Evolutionary conservation across 2,888 invertebrate genomes (phyloP), one percentile per base, ranked within the genome.

Genomic region (Leptarthrus brevirostris): DNA sequence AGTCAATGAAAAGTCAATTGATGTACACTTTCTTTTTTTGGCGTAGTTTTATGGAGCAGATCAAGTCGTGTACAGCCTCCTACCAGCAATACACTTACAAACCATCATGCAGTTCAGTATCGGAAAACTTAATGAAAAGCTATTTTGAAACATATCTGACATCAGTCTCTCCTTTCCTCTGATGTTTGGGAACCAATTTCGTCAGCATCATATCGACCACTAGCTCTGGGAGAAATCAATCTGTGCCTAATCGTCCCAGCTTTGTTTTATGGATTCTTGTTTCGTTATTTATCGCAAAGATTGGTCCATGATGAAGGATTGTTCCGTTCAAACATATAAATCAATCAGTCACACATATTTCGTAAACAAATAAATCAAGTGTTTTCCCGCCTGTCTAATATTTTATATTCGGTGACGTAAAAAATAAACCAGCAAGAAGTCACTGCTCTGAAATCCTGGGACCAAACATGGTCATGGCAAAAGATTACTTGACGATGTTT

Each of bases 271-370:
- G 61, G 36, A 8, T 36, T 30, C 61, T 61, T 20, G 61, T 36
- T 3, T 30, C 30, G 56, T 61, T 61, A 61, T 61, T 61, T 61
- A 61, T 61, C 36, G 30, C 36, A 12, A 36, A 61, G 40, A 61
- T 61, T 61, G 61, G 61, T 40, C 40, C 61, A 61, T 61, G 40
- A 61, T 40, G 61, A 61, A 61, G 16, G 61, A 61, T n/a, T n/a
- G n/a, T n/a, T n/a, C n/a, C n/a, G n/a, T n/a, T n/a, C n/a, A n/a
- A n/a, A 36, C 61, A 22, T 40, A 61, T 61, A 61, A 61, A 61
- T 61, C 61, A 61, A 61, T 61, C 61, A 61, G 61, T 61, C 61
- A 61, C 61, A 61, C 61, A 40, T 40, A 61, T 61, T 61, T 61
- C 61, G 36, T 61, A 61, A 61, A 61, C 61, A 61, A 61, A 61